phyloP scores from a whole-genome alignment of 2,113 vertebrate species.

The Bos javanicus region DNA sequence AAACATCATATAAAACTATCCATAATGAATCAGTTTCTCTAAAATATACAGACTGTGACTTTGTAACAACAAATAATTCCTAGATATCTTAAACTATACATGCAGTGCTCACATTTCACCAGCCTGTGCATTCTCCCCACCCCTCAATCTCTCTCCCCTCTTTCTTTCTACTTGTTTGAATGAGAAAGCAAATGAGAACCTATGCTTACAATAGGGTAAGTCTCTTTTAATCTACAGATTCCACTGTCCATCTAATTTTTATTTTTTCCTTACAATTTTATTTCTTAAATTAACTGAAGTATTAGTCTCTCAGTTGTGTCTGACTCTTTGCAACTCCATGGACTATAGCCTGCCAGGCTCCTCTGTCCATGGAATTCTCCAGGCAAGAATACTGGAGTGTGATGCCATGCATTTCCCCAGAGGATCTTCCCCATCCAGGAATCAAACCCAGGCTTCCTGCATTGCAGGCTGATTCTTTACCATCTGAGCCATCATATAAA shows the following conservation, averaged over 20 bases:
- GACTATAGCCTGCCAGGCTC: neutral
- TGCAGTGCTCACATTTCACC: neutral
- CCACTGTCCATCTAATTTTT: neutral
- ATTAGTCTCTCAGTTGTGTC: neutral
- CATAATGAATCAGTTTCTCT: neutral
- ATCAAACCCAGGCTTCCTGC: neutral
- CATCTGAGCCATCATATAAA: neutral
- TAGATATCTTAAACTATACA: neutral
- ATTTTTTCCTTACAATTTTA: neutral
- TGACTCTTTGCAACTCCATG: neutral
- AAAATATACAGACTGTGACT: neutral
- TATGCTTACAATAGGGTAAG: neutral
- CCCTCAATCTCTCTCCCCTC: fast-evolving
- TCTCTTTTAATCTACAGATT: neutral
- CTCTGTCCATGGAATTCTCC: neutral
- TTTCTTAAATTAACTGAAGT: neutral
- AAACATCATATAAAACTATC: neutral
- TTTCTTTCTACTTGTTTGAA: neutral
- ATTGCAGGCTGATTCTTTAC: neutral
- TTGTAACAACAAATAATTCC: neutral
- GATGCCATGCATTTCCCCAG: neutral
- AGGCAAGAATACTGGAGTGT: neutral
- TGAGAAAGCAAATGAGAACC: neutral
- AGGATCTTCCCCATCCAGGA: neutral
- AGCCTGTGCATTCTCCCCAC: neutral